Conservation (phyloP, 2,797 vertebrate genomes). For the Parauchenoglanis ngamensis region DNA sequence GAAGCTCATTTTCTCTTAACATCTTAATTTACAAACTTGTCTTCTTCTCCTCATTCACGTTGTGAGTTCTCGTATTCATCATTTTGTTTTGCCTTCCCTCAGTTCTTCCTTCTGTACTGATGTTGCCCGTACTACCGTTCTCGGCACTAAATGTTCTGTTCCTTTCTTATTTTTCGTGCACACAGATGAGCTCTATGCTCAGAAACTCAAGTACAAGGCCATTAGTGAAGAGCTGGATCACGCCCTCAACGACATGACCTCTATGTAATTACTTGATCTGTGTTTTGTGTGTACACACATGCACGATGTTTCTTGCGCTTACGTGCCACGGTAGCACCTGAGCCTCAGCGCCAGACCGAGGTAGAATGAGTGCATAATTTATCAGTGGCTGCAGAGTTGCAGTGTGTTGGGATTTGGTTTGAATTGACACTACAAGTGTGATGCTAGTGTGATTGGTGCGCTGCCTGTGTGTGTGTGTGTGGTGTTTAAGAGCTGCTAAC, state of each 20-base stretch:
- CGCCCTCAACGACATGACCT: constrained; percentile 89
- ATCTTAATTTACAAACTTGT: neutral
- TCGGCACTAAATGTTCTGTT: constrained; percentile 16
- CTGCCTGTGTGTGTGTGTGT: constrained; percentile 3
- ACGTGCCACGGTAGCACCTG: neutral
- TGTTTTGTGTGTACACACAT: constrained; percentile 34
- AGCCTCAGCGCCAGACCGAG: neutral
- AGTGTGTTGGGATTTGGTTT: neutral
- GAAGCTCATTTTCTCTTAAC: neutral
- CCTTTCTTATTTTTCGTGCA: constrained; percentile 32
- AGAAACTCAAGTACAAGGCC: constrained; percentile 94
- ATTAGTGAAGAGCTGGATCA: constrained; percentile 91
- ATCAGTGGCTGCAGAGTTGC: neutral
- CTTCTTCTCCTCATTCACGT: neutral
- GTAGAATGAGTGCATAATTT: neutral
- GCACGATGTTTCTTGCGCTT: neutral
- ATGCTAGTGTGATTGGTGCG: neutral
- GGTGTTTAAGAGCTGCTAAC: constrained; percentile 9
- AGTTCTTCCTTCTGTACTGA: constrained; percentile 24
- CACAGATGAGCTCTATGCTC: constrained; percentile 87
- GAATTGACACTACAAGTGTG: neutral
- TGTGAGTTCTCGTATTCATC: neutral
- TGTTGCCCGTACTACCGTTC: neutral
- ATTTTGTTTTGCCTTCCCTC: neutral
- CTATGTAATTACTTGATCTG: constrained; percentile 75